Evolutionary conservation across 2,888 invertebrate species (phyloP), one percentile per base, ranked within the genome.

Genomic region (Leptogaster cylindrica): DNA sequence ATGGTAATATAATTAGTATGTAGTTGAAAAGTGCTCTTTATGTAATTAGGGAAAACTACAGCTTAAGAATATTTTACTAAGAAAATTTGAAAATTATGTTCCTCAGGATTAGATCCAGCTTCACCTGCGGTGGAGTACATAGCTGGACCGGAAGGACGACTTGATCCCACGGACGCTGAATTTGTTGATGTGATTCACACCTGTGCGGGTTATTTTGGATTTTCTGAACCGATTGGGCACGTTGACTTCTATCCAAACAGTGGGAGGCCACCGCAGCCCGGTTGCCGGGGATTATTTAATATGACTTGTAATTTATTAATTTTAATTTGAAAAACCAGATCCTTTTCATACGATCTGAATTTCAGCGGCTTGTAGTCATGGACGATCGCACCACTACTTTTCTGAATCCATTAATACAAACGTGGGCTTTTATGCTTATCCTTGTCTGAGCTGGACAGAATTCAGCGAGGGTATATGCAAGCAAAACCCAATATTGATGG

Each of bases 161-260:
- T 91, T 51, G 89, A 89, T 72, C 78, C 79, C 28, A 84, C 82
- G 2, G 90, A 91, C 76, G 91, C 90, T 0, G 79, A 83, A 18
- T 91, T 90, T 74, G 91, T 89, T 41, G 91, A 91, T 75, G 84
- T 91, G 1, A 88, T 91, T 63, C 91, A 92, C 74, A 89, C 89
- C 1, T 87, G 88, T 73, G 86, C 85, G 0, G 90, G 90, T 0
- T 81, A 86, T 44, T 81, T 86, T 31, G 90, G 90, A 0, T 80
- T 78, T 64, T 74, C 75, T 3, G 77, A 76, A 18, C 77, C 89
- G 3, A 82, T 88, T 14, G 91, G 91, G 0, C 86, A 89, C 75
- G 87, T 77, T 0, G 91, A 91, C 77, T 91, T 90, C 75, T 91
- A 88, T 79, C 91, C 91, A 0, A 91, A 91, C 76, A 85, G 86